A percentile compares a stretch with the other conserved stretches of the same genome.
Evolutionary conservation across 2,113 vertebrate species (phyloP).

Genomic region (Aythya baeri): DNA sequence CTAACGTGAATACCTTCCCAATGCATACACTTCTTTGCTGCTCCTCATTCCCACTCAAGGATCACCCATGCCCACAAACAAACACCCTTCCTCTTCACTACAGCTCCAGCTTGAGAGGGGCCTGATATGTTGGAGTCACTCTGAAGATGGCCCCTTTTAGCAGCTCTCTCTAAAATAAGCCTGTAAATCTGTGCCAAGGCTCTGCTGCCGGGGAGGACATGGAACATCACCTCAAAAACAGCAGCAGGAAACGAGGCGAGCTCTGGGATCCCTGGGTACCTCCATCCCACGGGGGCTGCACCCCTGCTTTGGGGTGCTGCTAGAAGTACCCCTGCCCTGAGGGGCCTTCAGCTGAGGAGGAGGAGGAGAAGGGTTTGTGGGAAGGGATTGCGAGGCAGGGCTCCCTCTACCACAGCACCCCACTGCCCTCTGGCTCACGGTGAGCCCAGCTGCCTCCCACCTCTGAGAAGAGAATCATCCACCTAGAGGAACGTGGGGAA

Average conservation of each 20-base stretch:
- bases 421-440: accelerated
- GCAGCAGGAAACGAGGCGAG: not conserved
- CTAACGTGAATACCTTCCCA: not conserved
- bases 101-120: not conserved
- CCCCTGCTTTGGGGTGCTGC: not conserved
- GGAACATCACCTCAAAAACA: not conserved
- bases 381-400: accelerated
- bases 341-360: accelerated
- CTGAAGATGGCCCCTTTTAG: not conserved
- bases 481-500: not conserved
- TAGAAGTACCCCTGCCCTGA: not conserved
- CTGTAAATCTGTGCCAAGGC: not conserved
- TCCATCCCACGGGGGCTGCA: accelerated
- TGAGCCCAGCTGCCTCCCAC: not conserved
- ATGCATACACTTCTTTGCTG: not conserved
- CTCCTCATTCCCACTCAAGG: not conserved
- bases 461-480: not conserved
- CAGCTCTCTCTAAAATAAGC: slow-evolving; percentile 17
- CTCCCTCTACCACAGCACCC: not conserved
- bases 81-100: not conserved
- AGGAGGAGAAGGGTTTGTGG: not conserved
- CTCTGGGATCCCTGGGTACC: not conserved
- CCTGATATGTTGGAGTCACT: not conserved
- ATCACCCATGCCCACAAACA: not conserved
- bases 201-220: not conserved